Evolutionary conservation across 2,888 invertebrate species (phyloP).

Genomic region (Drosophila lutescens): DNA sequence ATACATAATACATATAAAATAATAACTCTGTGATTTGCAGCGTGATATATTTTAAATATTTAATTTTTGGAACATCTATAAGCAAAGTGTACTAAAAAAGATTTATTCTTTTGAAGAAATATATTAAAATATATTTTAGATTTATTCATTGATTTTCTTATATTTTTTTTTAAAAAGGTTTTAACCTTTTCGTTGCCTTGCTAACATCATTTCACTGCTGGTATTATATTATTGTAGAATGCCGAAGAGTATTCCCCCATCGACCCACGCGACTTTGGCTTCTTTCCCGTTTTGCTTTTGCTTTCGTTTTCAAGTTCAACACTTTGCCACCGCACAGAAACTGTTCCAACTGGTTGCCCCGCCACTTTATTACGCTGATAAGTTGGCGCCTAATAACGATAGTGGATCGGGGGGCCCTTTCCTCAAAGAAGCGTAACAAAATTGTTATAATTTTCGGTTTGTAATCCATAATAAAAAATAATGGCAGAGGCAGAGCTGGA

Average conservation of each 20-base stretch:
- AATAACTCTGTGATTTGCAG: too few species aligned
- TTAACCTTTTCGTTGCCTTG: too few species aligned
- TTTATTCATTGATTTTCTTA: too few species aligned
- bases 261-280: conserved; percentile 15
- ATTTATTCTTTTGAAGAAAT: too few species aligned
- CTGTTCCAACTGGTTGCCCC: conserved; percentile 74
- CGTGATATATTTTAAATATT: too few species aligned
- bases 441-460: conserved; percentile 75
- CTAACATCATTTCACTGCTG: too few species aligned
- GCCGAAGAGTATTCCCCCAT: conserved; percentile 36
- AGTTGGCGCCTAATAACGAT: conserved; percentile 41
- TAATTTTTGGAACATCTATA: too few species aligned
- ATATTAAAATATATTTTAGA: too few species aligned
- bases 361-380: conserved; percentile 76
- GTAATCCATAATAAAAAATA: conserved; percentile 68
- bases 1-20: too few species aligned
- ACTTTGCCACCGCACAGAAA: conserved; percentile 56
- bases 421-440: conserved; percentile 81
- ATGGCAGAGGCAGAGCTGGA: conserved; percentile 47
- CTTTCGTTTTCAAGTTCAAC: conserved; percentile 81
- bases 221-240: too few species aligned
- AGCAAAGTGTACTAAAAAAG: too few species aligned
- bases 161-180: too few species aligned
- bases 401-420: conserved; percentile 49
- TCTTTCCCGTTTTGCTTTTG: conserved; percentile 46